Conservation (phyloP, 2,888 invertebrate genomes). For the Petrolisthes cinctipes region DNA sequence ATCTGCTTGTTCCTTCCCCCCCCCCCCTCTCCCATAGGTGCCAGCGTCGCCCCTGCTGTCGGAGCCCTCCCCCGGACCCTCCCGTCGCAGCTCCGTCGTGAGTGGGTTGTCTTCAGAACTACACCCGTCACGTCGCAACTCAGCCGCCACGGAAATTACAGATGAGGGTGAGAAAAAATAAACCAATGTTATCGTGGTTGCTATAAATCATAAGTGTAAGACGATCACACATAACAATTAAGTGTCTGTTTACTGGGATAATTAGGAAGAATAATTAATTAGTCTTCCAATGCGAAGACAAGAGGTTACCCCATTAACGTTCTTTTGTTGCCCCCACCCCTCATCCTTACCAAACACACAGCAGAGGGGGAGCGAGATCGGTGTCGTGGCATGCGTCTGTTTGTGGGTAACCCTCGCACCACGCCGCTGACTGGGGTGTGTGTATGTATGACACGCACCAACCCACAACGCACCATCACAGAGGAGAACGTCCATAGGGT, state of each 20-base stretch:
- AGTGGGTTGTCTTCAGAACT: conserved; percentile 39
- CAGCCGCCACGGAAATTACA: conserved; percentile 51
- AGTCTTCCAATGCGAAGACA: too few relatives aligned
- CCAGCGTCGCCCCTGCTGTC: conserved; percentile 50
- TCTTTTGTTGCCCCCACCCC: too few relatives aligned
- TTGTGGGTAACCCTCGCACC: conserved; percentile 54
- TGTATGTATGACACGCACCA: conserved; percentile 79
- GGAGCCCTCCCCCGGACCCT: conserved; percentile 31
- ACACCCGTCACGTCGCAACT: conserved; percentile 52
- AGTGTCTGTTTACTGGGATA: too few relatives aligned
- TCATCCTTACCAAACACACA: background rate
- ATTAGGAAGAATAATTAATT: too few relatives aligned
- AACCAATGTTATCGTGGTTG: too few relatives aligned
- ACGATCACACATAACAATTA: too few relatives aligned
- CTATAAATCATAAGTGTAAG: too few relatives aligned
- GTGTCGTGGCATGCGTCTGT: conserved; percentile 47
- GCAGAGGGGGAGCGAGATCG: conserved; percentile 29
- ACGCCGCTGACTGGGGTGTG: conserved; percentile 57
- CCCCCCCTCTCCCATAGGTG: conserved; percentile 20
- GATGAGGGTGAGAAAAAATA: conserved; percentile 35
- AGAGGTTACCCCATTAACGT: too few relatives aligned
- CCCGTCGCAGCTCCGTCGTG: conserved; percentile 44
- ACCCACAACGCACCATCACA: conserved; percentile 85
- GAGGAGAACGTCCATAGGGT: conserved; percentile 94
- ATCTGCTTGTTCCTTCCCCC: background rate